Conservation (phyloP, 2,797 vertebrate genomes). For the Coregonus sp. region DNA sequence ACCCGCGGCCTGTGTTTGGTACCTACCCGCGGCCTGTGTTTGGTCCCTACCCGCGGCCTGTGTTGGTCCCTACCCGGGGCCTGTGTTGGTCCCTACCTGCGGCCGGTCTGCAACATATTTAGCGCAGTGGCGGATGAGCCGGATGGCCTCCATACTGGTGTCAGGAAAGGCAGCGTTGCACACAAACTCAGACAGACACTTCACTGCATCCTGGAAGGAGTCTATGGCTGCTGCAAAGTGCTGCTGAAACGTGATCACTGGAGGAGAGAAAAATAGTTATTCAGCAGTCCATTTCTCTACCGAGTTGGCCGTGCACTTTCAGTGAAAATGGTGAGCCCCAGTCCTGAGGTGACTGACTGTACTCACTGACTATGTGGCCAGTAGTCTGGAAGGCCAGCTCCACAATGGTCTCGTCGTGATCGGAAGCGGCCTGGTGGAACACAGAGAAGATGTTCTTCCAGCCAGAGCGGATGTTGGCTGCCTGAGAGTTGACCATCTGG, state of each 20-base stretch:
- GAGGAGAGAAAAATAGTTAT: not conserved
- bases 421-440: constrained; percentile 93
- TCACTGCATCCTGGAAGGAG: constrained; percentile 95
- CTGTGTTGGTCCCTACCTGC: constrained; percentile 76
- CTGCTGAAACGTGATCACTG: constrained; percentile 90
- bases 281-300: not conserved
- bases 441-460: constrained; percentile 98
- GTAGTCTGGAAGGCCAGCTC: constrained; percentile 94
- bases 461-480: constrained; percentile 92
- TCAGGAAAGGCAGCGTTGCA: constrained; percentile 94
- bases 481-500: constrained; percentile 97
- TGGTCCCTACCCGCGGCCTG: no score
- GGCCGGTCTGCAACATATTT: constrained; percentile 92
- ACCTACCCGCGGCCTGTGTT: no score
- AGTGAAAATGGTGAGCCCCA: not conserved
- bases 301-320: not conserved
- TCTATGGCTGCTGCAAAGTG: constrained; percentile 93
- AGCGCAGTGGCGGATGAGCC: constrained; percentile 92
- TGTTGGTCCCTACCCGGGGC: no score
- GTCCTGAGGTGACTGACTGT: not conserved
- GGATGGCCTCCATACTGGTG: constrained; percentile 95
- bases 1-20: no score
- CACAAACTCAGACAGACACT: constrained; percentile 95
- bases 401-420: constrained; percentile 91
- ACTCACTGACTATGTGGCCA: constrained; percentile 93